Evolutionary conservation across 2,113 vertebrate species (phyloP).

Genomic region (Gorsachius goisagi): DNA sequence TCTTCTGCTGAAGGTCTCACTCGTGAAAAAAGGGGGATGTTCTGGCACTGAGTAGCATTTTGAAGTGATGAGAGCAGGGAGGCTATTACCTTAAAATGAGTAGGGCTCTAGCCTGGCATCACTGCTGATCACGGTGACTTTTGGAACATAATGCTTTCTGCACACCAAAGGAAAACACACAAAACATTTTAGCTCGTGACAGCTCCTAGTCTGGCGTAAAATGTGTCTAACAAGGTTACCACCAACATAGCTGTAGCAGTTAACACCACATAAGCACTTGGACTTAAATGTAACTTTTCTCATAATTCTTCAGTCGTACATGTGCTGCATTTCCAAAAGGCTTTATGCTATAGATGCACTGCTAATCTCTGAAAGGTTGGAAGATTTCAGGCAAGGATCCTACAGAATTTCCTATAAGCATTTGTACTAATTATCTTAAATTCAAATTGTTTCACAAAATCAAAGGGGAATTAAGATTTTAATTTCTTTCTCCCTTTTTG

Average conservation of each 20-base stretch:
- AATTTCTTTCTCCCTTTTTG: constrained; percentile 50
- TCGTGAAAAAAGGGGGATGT: not conserved
- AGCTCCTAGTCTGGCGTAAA: not conserved
- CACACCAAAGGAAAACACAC: not conserved
- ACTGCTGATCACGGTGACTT: not conserved
- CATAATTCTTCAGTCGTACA: not conserved
- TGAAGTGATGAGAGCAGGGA: not conserved
- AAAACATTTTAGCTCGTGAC: not conserved
- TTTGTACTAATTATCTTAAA: constrained; percentile 46
- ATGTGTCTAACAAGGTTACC: not conserved
- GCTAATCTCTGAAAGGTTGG: not conserved
- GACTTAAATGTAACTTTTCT: not conserved
- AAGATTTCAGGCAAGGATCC: not conserved
- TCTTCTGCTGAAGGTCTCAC: not conserved
- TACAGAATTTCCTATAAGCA: constrained; percentile 24
- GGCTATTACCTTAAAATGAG: not conserved
- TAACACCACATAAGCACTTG: not conserved
- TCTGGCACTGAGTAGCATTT: not conserved
- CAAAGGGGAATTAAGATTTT: constrained; percentile 50
- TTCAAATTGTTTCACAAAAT: constrained; percentile 47
- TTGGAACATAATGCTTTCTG: not conserved
- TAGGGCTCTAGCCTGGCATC: not conserved
- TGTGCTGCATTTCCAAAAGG: not conserved
- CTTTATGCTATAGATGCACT: not conserved
- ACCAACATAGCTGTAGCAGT: not conserved